Base-by-base conservation (phyloP, 1,140 invertebrate species). In the Lepidurus arcticus region DNA sequence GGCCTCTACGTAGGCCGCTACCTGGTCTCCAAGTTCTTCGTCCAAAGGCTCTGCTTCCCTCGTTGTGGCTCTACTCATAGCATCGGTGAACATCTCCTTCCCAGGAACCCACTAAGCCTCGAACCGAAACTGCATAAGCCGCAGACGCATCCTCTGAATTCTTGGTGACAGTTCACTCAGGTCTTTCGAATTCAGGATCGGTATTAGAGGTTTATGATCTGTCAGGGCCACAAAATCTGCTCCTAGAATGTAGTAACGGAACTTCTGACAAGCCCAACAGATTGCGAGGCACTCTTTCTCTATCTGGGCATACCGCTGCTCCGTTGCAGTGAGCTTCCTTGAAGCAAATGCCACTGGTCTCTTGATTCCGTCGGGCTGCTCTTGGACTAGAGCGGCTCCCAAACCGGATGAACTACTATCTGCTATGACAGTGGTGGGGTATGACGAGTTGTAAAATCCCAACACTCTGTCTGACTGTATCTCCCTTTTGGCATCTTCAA, bases 221-320 rank as follows among this genome's bases (percentile, higher is more conserved):
- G 86, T 86, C 11, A 83, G 42, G 1, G 86, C 82, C 1, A 73
- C 82, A 76, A 87, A 86, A 16, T 82, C 74, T 16, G 81, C 81
- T 11, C 83, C 84, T 76, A 83, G 78, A 7, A 87, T 34, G 80
- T 85, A 87, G 47, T 79, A 77, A 16, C 82, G 45, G 53, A 84
- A 83, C 43, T 83, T 81, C 42, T 83, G 79, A 1, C 86, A 81
- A 4, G 82, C 82, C 78, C 81, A 83, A n/a, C 86, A 74, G 7
- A 87, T 76, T 21, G 84, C 86, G 26, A 88, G 80, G 65, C 81
- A 82, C 83, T 88, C 87, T 75, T 80, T 78, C 81, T 88, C 84
- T 2, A 83, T 85, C 5, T 81, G 81, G 1, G 81, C 74, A 78
- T 84, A 87, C 7, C 83, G 83, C 73, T 74, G 77, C 81, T 88